Evolutionary conservation across 2,888 invertebrate genomes (phyloP), one percentile per base, ranked within the genome.

Genomic region (Aricia artaxerxes): DNA sequence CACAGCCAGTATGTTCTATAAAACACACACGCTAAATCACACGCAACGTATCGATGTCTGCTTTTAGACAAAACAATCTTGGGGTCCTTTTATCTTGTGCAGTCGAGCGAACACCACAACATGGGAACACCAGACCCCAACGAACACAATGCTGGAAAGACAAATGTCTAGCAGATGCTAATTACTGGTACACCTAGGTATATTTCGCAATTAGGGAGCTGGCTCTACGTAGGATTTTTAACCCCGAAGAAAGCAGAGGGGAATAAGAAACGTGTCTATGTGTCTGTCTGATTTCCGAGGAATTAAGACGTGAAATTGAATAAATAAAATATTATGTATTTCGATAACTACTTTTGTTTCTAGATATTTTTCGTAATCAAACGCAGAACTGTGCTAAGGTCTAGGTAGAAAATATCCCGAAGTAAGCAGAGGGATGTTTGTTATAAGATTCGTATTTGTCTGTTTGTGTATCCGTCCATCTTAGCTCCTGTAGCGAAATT

Each of bases 81-180:
- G 60, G 79, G 44, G 61, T 60, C 79, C 75, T 60, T 78, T 44
- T 44, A 24, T 57, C 73, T 72, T 72, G 73, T 7, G 78, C 78
- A 61, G 16, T 78, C 61, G 40, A 53, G 75, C 75, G 44, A 31
- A 49, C 49, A 64, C 79, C 79, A 61, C 73, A 78, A 78, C 73
- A 79, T 49, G 64, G 75, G 73, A 75, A 75, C 40, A 79, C 44
- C 31, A 11, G 76, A 5, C 49, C 76, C 76, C 76, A 35, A 49
- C 53, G 6, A 31, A 35, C 76, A 76, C 53, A 31, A 24, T 44
- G 57, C 76, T 35, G 13, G 57, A 76, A 24, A 76, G 16, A 57
- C 76, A 76, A 76, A 57, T 24, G 76, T 35, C 44, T 73, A 69
- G 13, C 69, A 69, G 69, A 69, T 38, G 69, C 69, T 69, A 69